Base-by-base conservation (phyloP, 2,797 vertebrate genomes). In the Sandelia bainsii region DNA sequence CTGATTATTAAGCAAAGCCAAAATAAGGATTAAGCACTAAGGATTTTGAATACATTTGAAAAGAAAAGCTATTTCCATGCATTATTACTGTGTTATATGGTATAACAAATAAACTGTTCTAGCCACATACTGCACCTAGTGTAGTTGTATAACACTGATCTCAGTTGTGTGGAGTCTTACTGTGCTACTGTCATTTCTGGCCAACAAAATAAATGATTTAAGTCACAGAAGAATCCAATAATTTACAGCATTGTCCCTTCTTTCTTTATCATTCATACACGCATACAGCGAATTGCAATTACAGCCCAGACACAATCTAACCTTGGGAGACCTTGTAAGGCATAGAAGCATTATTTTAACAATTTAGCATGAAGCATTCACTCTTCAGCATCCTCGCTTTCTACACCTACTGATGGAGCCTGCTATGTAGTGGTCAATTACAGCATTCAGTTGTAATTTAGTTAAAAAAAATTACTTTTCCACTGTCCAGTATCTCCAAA, bases 161-260 rank as follows among this genome's bases (percentile, higher is more conserved):
- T 32, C 17, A 71, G 27, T 46, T 61, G 22, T 34, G 50, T 60
- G 19, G 5, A 60, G 16, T 54, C 13, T 29, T 22, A 39, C 2
- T 51, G 22, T 48, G 19, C 20, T 45, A 20, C 32, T 34, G 32
- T 23, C 2, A 57, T 32, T 39, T 17, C n/a, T 22, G 25, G 19
- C 1, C 14, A 57, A 51, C 61, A 1, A 59, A 66, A 48, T 37
- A 23, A 39, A 11, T 49, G 1, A 39, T 37, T 45, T 0, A 0
- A 50, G 49, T 40, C 62, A 63, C 57, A 34, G 14, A 59, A 81
- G 65, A 61, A 70, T 73, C 37, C 1, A 39, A 16, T 13, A 53
- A 50, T 44, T n/a, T 29, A 52, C 13, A 59, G 12, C 25, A 40
- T 57, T 48, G 40, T 60, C 50, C 61, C 8, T 16, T 2, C 5